A percentile compares a stretch with the other conserved stretches of the same genome.
Conservation (phyloP, 2,113 vertebrate genomes). For the Podiceps cristatus region DNA sequence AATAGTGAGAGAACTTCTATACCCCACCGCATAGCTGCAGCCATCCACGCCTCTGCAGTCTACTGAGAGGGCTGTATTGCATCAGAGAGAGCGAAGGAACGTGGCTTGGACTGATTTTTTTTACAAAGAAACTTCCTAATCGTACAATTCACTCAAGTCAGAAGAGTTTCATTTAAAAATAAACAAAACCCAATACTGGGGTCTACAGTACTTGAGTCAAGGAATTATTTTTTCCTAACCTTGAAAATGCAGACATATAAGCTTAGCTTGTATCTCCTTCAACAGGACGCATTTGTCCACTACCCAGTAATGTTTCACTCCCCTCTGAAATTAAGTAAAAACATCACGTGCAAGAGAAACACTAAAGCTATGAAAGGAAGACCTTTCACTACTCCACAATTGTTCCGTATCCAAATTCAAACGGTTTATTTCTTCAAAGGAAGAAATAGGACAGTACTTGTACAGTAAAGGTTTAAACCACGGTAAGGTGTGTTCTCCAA, state of each 20-base stretch:
- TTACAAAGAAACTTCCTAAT: background rate
- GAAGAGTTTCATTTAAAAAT: background rate
- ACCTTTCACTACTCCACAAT: background rate
- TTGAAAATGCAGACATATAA: fast-evolving
- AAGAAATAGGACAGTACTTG: background rate
- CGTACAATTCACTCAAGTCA: background rate
- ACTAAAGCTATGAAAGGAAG: background rate
- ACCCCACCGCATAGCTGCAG: fast-evolving
- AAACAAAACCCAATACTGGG: background rate
- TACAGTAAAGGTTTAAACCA: background rate
- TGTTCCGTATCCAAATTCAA: background rate
- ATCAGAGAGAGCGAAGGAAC: background rate
- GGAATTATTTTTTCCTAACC: background rate
- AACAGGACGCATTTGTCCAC: background rate
- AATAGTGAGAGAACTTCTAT: background rate
- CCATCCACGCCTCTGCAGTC: background rate
- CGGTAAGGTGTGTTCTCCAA: background rate
- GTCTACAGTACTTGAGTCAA: background rate
- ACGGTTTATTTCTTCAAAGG: background rate
- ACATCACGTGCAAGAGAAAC: background rate
- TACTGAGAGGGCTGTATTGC: background rate
- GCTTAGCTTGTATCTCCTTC: background rate
- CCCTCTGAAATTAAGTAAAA: background rate
- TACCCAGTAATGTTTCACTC: background rate
- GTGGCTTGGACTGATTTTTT: background rate